Evolutionary conservation across 1,140 invertebrate genomes (phyloP).

Genomic region (Diorhabda sublineata): DNA sequence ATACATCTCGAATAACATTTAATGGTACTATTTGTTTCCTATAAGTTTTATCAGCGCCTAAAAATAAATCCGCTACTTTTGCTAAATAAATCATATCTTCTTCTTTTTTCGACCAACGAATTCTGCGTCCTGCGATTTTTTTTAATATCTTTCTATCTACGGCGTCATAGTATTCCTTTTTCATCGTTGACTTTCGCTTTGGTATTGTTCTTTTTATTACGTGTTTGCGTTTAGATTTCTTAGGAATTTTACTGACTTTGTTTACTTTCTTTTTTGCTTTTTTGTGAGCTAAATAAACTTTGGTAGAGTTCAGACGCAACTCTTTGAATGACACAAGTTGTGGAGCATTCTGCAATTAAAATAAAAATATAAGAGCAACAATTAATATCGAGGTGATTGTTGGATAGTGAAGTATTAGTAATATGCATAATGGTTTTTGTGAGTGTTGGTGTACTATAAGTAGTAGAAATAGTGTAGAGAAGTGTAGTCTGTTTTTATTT

Average conservation of each 20-base stretch:
- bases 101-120: slow-evolving; percentile 59
- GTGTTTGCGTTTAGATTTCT: slow-evolving; percentile 9
- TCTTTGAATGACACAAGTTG: no score
- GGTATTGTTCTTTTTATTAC: slow-evolving; percentile 13
- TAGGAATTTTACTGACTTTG: not conserved
- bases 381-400: no score
- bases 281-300: no score
- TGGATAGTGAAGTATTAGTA: no score
- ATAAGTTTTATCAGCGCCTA: slow-evolving; percentile 52
- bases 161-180: slow-evolving; percentile 55
- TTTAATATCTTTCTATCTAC: slow-evolving; percentile 63
- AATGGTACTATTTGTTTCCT: slow-evolving; percentile 51
- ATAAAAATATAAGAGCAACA: no score
- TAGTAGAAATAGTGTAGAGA: no score
- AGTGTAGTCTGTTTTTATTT: no score
- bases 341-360: no score
- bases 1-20: slow-evolving; percentile 57
- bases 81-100: slow-evolving; percentile 65
- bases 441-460: no score
- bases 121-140: slow-evolving; percentile 59
- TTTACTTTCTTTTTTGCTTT: not conserved
- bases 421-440: no score
- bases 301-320: no score
- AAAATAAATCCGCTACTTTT: slow-evolving; percentile 61
- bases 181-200: slow-evolving; percentile 8